Evolutionary conservation across 2,888 invertebrate species (phyloP), one percentile per base, ranked within the genome.

Genomic region (Automeris io): DNA sequence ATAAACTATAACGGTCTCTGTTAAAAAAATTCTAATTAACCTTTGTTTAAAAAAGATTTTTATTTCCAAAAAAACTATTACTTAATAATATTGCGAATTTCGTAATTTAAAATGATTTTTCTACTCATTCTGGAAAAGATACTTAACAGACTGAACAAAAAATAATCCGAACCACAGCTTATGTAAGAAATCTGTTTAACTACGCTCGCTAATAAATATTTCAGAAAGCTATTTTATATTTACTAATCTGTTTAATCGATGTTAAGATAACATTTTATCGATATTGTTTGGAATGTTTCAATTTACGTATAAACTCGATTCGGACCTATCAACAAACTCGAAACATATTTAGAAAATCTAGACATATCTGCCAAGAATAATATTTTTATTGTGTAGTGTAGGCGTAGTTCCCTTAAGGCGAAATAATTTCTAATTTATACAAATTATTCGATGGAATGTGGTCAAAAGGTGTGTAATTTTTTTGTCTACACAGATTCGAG

Each of bases 401-500:
- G 61, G 48, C 39, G 59, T 74, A 74, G 74, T 70, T 72, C 70
- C 73, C 72, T 62, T 60, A 54, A 43, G 48, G 49, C 49, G 47
- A 48, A 33, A 32, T 42, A 43, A 52, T 43, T 47, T 53, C 56
- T 57, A 49, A 46, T 54, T 12, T 31, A 24, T n/a, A 32, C 22
- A 37, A 23, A 23, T 16, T 16, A 19, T 8, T 32, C 16, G 34
- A 31, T 12, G 8, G 8, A 18, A 23, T 37, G 31, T 37, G 32
- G 37, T 31, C 31, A 16, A 5, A 8, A 29, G 4, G 1, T 29
- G 13, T 16, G n/a, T 0, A 29, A 0, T 13, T 16, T 29, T 16
- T 29, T 29, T 3, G 8, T 29, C 8, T 3, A 8, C 2, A 29
- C 19, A 16, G 16, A 16, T 29, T 16, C 16, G 16, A n/a, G 22